Evolutionary conservation across 2,888 invertebrate species (phyloP), one percentile per base, ranked within the genome.

Genomic region (Neoaliturus tenellus): DNA sequence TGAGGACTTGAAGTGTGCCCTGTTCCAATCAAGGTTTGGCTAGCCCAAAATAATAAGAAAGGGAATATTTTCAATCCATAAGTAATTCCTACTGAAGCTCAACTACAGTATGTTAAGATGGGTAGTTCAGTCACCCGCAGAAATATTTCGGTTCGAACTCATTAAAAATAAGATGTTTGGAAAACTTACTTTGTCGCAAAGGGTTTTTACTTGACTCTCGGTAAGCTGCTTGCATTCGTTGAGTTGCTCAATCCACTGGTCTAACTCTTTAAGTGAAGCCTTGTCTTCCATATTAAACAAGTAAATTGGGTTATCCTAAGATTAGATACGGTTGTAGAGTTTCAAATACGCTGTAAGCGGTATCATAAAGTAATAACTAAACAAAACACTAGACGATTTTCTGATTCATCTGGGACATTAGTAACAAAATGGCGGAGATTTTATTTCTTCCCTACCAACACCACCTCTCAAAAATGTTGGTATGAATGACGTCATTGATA

Each of bases 151-250:
- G n/a, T n/a, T n/a, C n/a, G n/a, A n/a, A n/a, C n/a, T n/a, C n/a
- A n/a, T n/a, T n/a, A n/a, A n/a, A n/a, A n/a, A n/a, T n/a, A n/a
- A n/a, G n/a, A n/a, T n/a, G n/a, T n/a, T n/a, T n/a, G n/a, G n/a
- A 6, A 33, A 51, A 86, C 91, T 90, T 94, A 99, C 99, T 98
- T 99, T 99, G 93, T 99, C 99, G 94, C 99, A 99, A 90, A 99
- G 94, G 90, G 98, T 97, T 95, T 99, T 99, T 90, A 99, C 99
- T 97, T 99, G 99, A 92, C 97, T 97, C 94, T 99, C 99, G 92
- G 98, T 96, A 92, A 99, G 95, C 94, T 99, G 99, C 95, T 99
- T 99, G 95, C 99, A 99, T 92, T 99, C 99, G 92, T 99, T 99
- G 92, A 99, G 95, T 93, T 99, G 99, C 94, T 99, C 99, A 92